These are phyloP conservation scores for Drosophila nigromelanica DNA, from an alignment of 1,140 invertebrate species.

Conservation along the genomic window DNA sequence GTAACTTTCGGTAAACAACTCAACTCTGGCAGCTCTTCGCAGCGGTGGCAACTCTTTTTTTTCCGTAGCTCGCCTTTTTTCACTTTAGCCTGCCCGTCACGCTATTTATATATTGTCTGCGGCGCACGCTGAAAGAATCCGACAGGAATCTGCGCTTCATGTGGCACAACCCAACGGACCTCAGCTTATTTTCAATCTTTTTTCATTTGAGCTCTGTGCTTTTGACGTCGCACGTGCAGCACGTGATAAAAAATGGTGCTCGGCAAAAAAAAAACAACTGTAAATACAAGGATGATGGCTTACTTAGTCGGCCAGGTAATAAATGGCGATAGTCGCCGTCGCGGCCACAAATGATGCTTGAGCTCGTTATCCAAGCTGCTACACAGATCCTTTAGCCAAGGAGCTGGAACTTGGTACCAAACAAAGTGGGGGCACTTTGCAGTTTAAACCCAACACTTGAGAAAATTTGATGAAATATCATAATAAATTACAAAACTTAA, in stretches of 20 bases:
- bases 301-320: slow-evolving; percentile 70
- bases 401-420: not conserved
- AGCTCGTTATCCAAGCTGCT: slow-evolving; percentile 36
- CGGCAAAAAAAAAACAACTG: slow-evolving; percentile 66
- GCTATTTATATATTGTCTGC: slow-evolving; percentile 49
- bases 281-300: slow-evolving; percentile 76
- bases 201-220: slow-evolving; percentile 14
- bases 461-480: slow-evolving; percentile 25
- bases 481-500: slow-evolving; percentile 44
- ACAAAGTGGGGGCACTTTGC: too few relatives aligned
- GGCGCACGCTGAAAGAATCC: slow-evolving; percentile 57
- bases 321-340: slow-evolving; percentile 55
- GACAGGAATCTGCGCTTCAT: slow-evolving; percentile 59
- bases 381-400: slow-evolving; percentile 36
- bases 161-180: slow-evolving; percentile 38
- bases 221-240: slow-evolving; percentile 52
- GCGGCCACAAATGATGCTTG: slow-evolving; percentile 42
- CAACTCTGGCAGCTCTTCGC: slow-evolving; percentile 6
- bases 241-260: slow-evolving; percentile 48
- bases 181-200: slow-evolving; percentile 46
- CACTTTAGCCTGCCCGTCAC: slow-evolving; percentile 36
- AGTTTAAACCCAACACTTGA: slow-evolving; percentile 9
- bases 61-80: slow-evolving; percentile 13
- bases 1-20: slow-evolving; percentile 45
- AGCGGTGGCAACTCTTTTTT: slow-evolving; percentile 12